Base-by-base conservation (phyloP, 2,797 vertebrate species). In the Pitangus sulphuratus region DNA sequence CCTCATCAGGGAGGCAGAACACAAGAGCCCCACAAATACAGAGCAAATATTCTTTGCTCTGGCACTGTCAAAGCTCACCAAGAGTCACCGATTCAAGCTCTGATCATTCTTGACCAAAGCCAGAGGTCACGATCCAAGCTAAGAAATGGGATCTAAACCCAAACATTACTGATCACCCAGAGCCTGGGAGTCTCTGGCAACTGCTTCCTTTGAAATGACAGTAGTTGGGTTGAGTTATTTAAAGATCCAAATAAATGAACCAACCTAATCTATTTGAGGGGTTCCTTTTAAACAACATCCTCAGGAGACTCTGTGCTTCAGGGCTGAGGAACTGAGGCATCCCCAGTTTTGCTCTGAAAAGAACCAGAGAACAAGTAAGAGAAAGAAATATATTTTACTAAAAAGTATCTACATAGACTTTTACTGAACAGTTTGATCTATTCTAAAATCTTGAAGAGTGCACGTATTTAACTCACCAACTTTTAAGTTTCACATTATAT, bases 291-390 rank as follows among this genome's bases (percentile, higher is more conserved):
- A 99, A 99, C 96, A 99, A 98, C 99, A 99, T 99, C 95, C 99
- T 98, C 95, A 99, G 97, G 96, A 99, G 99, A 98, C 99, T 99
- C 97, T 99, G 99, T 83, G 99, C 99, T 98, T 99, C 99, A 91
- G 98, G 97, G 96, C 99, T 99, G 88, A 99, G 98, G 97, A 99
- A 99, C 95, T 99, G 99, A 86, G 99, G 99, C 99, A 99, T 99
- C 97, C 99, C 99, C 95, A 99, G 98, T 97, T 99, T 99, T 83
- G 99, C 99, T 98, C 99, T 99, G 95, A 33, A 96, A 62, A 88
- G 91, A 89, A 97, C 77, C 12, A 95, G 19, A 86, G 7, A 76
- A 68, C 7, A 33, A 57, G 16, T n/a, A n/a, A 77, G 20, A 75
- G 22, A 8, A 82, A 90, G 51, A 83, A 79, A 48, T 24, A 24